Conservation (phyloP, 2,888 invertebrate species). For the Ophraella communa region DNA sequence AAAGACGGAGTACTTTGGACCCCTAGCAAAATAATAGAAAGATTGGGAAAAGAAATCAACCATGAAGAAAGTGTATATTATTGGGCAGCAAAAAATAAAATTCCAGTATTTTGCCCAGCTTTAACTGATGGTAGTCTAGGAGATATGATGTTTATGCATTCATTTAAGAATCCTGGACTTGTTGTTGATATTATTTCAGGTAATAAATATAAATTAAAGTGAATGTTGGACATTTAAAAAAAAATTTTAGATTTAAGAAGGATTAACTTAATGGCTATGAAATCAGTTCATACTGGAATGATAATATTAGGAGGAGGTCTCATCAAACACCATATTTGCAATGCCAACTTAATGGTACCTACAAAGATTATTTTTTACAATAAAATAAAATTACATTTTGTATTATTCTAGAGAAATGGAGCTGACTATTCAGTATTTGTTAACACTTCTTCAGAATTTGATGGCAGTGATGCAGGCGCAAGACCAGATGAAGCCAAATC, state of each 20-base stretch:
- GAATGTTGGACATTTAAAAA: too few relatives aligned
- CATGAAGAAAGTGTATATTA: constrained; percentile 93
- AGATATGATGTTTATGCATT: constrained; percentile 99
- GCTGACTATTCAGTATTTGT: constrained; percentile 95
- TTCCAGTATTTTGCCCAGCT: constrained; percentile 97
- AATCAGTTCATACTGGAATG: constrained; percentile 92
- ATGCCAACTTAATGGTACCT: constrained; percentile 98
- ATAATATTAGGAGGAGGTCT: constrained; percentile 96
- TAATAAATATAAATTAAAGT: too few relatives aligned
- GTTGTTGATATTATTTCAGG: constrained; percentile 90
- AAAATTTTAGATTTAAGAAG: constrained; percentile 75
- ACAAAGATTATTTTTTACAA: too few relatives aligned
- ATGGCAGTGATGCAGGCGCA: constrained; percentile 98
- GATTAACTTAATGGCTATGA: constrained; percentile 93
- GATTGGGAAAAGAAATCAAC: constrained; percentile 89
- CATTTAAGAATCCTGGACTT: constrained; percentile 90
- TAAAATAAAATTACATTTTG: too few relatives aligned
- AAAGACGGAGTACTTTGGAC: constrained; percentile 80
- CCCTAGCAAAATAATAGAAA: constrained; percentile 84
- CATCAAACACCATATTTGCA: constrained; percentile 99
- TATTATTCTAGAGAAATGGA: constrained; percentile 79
- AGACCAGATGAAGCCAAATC: constrained; percentile 98
- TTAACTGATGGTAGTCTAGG: constrained; percentile 97
- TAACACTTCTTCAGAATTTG: constrained; percentile 95
- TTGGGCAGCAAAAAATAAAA: constrained; percentile 95